Conservation (phyloP, 2,888 invertebrate species). For the Melanostoma scalare region DNA sequence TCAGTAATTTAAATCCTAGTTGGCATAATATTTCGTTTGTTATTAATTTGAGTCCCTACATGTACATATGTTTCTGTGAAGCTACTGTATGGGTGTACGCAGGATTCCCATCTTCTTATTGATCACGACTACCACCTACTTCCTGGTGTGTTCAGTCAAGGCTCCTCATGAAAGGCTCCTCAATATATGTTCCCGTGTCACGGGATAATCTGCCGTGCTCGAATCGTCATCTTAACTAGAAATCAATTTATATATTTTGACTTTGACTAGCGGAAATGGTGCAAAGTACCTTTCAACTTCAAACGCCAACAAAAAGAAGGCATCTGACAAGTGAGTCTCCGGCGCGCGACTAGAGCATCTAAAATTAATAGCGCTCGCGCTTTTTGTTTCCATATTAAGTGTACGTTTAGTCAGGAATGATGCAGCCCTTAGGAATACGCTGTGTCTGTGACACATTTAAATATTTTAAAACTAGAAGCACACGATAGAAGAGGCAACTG, state of each 20-base stretch:
- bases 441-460: slow-evolving; percentile 60
- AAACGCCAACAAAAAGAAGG: slow-evolving; percentile 53
- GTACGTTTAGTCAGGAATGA: slow-evolving; percentile 36
- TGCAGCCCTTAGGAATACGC: slow-evolving; percentile 41
- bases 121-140: slow-evolving; percentile 35
- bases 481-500: slow-evolving; percentile 9
- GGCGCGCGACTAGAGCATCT: slow-evolving; percentile 22
- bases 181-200: slow-evolving; percentile 59
- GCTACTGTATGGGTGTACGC: slow-evolving; percentile 19
- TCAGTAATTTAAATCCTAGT: slow-evolving; percentile 66
- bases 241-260: slow-evolving; percentile 6
- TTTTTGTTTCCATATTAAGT: slow-evolving; percentile 58
- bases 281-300: slow-evolving; percentile 25
- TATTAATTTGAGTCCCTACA: slow-evolving; percentile 26
- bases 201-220: slow-evolving; percentile 48
- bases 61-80: not conserved
- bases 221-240: not conserved
- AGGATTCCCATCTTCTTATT: slow-evolving; percentile 49
- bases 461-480: slow-evolving; percentile 65
- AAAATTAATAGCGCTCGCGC: slow-evolving; percentile 64
- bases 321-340: slow-evolving; percentile 63
- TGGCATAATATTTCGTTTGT: slow-evolving; percentile 58
- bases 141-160: slow-evolving; percentile 62
- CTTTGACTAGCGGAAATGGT: slow-evolving; percentile 39
- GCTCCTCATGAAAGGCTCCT: slow-evolving; percentile 37